Evolutionary conservation across 2,888 invertebrate genomes (phyloP).

Genomic region (Cybosia mesomella): DNA sequence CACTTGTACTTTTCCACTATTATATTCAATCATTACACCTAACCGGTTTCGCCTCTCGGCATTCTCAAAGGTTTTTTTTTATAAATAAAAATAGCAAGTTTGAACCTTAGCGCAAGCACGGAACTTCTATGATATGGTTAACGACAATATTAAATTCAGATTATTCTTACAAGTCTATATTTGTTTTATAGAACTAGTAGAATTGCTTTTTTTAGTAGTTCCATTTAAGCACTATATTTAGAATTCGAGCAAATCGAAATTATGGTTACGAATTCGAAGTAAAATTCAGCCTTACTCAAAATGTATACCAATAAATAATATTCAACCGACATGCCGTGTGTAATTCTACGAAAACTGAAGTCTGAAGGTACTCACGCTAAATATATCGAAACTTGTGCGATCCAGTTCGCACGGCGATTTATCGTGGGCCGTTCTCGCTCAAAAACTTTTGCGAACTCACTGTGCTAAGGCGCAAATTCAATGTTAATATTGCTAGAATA

Average conservation of each 20-base stretch:
- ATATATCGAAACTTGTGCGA: slow-evolving; percentile 66
- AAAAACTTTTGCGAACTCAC: slow-evolving; percentile 48
- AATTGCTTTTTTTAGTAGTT: neutral
- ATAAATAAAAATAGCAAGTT: no score
- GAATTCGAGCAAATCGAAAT: neutral
- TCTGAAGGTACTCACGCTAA: slow-evolving; percentile 48
- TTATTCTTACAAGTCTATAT: neutral
- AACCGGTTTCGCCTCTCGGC: no score
- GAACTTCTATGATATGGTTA: neutral
- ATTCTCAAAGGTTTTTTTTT: no score
- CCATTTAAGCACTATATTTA: neutral
- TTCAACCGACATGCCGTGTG: slow-evolving; percentile 27
- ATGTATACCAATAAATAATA: neutral
- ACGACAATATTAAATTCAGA: neutral
- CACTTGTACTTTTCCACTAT: no score
- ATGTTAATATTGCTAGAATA: slow-evolving; percentile 58
- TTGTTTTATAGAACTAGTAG: neutral
- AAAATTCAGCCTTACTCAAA: neutral
- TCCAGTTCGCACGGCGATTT: slow-evolving; percentile 62
- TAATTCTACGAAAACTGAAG: slow-evolving; percentile 41
- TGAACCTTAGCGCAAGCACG: neutral
- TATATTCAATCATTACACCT: no score
- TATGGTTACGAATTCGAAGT: neutral
- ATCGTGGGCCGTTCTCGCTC: slow-evolving; percentile 52
- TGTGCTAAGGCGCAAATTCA: slow-evolving; percentile 53